Conservation (phyloP, 2,888 invertebrate species). For the Meliscaeva auricollis region DNA sequence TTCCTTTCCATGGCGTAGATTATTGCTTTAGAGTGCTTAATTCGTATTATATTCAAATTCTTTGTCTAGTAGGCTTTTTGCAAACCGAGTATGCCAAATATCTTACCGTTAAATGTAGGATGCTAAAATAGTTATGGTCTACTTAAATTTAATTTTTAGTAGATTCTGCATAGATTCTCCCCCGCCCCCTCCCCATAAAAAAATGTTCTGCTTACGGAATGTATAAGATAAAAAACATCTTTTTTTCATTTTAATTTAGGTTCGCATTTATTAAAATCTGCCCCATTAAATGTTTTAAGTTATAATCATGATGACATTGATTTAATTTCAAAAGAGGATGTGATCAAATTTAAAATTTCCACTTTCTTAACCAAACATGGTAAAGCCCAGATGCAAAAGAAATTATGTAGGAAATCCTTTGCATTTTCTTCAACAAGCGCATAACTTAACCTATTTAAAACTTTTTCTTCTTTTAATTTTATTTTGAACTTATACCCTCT, state of each 20-base stretch:
- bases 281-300: conserved; percentile 13
- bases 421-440: neutral
- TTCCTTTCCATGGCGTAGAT: conserved; percentile 23
- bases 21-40: conserved; percentile 26
- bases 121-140: neutral
- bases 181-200: neutral
- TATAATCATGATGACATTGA: conserved; percentile 41
- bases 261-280: neutral
- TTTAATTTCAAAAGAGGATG: conserved; percentile 49
- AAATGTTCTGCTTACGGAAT: neutral
- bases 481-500: conserved; percentile 10
- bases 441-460: conserved; percentile 34
- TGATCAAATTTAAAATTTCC: conserved; percentile 46
- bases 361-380: neutral
- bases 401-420: neutral
- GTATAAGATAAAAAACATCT: neutral
- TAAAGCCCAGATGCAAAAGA: neutral
- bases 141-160: neutral
- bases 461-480: neutral
- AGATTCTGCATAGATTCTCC: neutral
- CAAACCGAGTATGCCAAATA: neutral
- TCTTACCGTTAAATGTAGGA: neutral
- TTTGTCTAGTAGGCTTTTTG: neutral
- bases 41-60: conserved; percentile 20
- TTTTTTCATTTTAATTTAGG: conserved; percentile 3